Evolutionary conservation across 2,797 vertebrate genomes (phyloP).

Genomic region (Setipinna tenuifilis): DNA sequence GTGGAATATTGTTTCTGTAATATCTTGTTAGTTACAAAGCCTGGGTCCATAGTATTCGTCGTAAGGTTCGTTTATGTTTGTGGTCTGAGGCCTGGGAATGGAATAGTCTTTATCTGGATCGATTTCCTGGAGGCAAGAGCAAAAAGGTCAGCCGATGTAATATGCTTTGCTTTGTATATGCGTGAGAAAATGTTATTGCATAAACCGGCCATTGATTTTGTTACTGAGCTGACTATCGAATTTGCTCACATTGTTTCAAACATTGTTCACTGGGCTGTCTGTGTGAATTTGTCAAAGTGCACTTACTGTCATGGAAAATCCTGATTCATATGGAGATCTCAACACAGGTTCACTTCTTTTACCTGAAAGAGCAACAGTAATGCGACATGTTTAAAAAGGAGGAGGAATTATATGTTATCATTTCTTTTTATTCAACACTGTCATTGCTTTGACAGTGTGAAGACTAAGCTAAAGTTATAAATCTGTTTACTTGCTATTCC

Average conservation of each 20-base stretch:
- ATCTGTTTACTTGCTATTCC: neutral
- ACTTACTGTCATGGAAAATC: conserved; percentile 75
- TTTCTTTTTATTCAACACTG: neutral
- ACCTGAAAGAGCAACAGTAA: conserved; percentile 59
- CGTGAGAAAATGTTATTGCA: conserved; percentile 14
- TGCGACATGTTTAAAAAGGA: neutral
- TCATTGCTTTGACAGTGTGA: neutral
- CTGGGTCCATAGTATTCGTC: conserved; percentile 68
- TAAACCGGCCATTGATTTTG: conserved; percentile 11
- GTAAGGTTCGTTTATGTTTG: conserved; percentile 71
- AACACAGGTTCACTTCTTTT: conserved; percentile 53
- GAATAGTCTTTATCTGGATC: conserved; percentile 77
- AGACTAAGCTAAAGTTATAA: neutral
- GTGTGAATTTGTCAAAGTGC: conserved; percentile 18
- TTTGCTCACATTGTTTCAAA: conserved; percentile 11
- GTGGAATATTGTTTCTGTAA: neutral
- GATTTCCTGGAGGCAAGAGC: conserved; percentile 73
- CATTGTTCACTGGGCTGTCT: neutral
- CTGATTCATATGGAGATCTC: conserved; percentile 73
- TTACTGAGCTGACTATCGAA: conserved; percentile 19
- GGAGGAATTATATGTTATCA: neutral
- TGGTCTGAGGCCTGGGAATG: conserved; percentile 83
- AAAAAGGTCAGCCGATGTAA: conserved; percentile 1
- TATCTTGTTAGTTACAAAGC: conserved; percentile 43
- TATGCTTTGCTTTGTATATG: neutral